Conservation (phyloP, 2,113 vertebrate species). For the Menidia beryllina region DNA sequence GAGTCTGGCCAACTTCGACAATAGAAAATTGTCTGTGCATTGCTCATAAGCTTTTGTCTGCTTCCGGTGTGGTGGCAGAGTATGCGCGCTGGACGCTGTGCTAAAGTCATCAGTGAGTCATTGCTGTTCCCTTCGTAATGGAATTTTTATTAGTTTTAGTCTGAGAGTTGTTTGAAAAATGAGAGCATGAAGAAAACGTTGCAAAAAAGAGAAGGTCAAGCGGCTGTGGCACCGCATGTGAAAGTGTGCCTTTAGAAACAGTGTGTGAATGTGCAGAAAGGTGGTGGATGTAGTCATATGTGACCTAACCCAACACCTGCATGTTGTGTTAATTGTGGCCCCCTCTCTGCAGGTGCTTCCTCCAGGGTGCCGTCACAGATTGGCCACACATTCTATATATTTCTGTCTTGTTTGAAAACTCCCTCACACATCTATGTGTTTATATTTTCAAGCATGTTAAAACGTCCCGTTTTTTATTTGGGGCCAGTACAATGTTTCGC, state of each 20-base stretch:
- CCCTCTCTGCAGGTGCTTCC: constrained; percentile 69
- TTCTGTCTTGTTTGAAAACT: constrained; percentile 23
- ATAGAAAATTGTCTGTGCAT: not conserved
- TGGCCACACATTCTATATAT: constrained; percentile 30
- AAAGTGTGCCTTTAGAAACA: not conserved
- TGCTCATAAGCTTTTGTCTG: not conserved
- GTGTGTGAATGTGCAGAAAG: constrained; percentile 2
- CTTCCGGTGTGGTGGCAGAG: constrained; percentile 1
- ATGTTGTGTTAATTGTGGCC: constrained; percentile 49
- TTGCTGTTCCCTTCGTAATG: constrained; percentile 36
- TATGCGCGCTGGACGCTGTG: constrained; percentile 37
- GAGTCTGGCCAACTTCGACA: constrained; percentile 1
- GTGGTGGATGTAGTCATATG: constrained; percentile 7
- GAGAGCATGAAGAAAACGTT: constrained; percentile 6
- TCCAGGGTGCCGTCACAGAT: constrained; percentile 45
- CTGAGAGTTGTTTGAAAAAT: constrained; percentile 6
- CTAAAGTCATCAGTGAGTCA: constrained; percentile 63
- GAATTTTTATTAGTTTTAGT: constrained; percentile 60
- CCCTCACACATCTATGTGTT: constrained; percentile 4
- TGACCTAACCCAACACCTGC: constrained; percentile 37
- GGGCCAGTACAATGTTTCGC: not conserved
- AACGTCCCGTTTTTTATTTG: not conserved
- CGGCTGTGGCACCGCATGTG: constrained; percentile 15
- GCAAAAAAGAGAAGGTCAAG: constrained; percentile 16
- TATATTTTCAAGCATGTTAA: not conserved